Percentiles rank a stretch among this genome's conserved stretches.
phyloP scores from a whole-genome alignment of 2,888 invertebrate species.

The Aethes cnicana region DNA sequence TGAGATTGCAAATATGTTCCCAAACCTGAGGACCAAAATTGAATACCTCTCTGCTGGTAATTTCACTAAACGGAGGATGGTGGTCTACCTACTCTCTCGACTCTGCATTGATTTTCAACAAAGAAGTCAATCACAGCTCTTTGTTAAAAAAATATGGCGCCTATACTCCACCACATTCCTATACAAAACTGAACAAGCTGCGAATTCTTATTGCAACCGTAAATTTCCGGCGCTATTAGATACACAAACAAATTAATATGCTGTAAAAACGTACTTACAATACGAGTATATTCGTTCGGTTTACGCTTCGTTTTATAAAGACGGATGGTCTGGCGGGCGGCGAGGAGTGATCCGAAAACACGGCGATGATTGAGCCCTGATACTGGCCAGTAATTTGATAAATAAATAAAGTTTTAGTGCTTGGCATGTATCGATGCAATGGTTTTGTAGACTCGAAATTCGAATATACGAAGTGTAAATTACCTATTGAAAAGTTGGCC shows the following conservation, averaged over 20 bases:
- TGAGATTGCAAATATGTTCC: too few species aligned
- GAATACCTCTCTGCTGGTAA: too few species aligned
- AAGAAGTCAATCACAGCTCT: too few species aligned
- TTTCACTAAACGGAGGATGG: too few species aligned
- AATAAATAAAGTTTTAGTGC: conserved; percentile 65
- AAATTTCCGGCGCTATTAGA: conserved; percentile 61
- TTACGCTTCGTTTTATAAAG: conserved; percentile 74
- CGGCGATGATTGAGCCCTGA: conserved; percentile 72
- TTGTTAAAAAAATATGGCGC: too few species aligned
- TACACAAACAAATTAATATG: conserved; percentile 70
- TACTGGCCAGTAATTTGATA: conserved; percentile 75
- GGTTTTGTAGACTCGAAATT: too few species aligned
- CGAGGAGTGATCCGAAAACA: conserved; percentile 74
- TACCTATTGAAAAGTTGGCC: too few species aligned
- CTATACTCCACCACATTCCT: too few species aligned
- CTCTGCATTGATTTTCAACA: too few species aligned
- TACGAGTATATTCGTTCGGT: conserved; percentile 64
- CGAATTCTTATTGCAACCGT: conserved; percentile 58
- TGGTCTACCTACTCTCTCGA: too few species aligned
- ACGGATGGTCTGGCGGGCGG: conserved; percentile 64
- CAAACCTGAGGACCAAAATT: too few species aligned
- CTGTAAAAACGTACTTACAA: conserved; percentile 69
- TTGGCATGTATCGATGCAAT: conserved; percentile 39
- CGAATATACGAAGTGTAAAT: too few species aligned
- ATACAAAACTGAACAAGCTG: not conserved